Percentiles rank a stretch among this genome's conserved stretches.
phyloP scores from a whole-genome alignment of 2,113 vertebrate genomes.

The Meles meles region DNA sequence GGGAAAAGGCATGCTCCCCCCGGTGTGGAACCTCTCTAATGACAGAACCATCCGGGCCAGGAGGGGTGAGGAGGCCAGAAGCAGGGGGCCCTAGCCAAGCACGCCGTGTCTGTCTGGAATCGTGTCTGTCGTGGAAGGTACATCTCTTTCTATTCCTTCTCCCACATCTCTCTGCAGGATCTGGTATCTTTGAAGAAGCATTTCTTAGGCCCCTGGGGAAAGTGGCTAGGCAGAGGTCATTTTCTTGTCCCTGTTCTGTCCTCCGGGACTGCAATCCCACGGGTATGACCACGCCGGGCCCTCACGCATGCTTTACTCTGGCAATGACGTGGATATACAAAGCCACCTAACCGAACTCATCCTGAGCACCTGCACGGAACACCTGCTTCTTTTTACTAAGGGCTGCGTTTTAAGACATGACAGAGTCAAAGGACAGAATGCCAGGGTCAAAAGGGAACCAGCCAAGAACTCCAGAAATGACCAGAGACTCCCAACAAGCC shows the following conservation, averaged over 20 bases:
- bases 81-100: not conserved
- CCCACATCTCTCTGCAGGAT: not conserved
- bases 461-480: not conserved
- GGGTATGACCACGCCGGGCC: accelerated
- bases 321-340: accelerated
- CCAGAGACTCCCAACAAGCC: not conserved
- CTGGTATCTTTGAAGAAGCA: not conserved
- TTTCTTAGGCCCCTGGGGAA: not conserved
- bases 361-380: accelerated
- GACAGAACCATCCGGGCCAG: not conserved
- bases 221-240: not conserved
- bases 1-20: not conserved
- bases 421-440: not conserved
- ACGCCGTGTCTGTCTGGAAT: not conserved
- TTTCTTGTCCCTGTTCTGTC: too few relatives aligned
- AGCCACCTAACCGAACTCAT: accelerated
- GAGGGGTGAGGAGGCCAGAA: not conserved
- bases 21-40: not conserved
- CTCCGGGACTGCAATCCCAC: accelerated
- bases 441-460: not conserved
- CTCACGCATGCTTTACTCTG: accelerated
- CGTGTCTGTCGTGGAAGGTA: accelerated
- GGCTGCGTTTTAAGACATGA: not conserved
- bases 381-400: not conserved
- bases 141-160: not conserved